A percentile compares a stretch with the other conserved stretches of the same genome.
Evolutionary conservation across 2,888 invertebrate genomes (phyloP).

Genomic region (Pachydiplax longipennis): DNA sequence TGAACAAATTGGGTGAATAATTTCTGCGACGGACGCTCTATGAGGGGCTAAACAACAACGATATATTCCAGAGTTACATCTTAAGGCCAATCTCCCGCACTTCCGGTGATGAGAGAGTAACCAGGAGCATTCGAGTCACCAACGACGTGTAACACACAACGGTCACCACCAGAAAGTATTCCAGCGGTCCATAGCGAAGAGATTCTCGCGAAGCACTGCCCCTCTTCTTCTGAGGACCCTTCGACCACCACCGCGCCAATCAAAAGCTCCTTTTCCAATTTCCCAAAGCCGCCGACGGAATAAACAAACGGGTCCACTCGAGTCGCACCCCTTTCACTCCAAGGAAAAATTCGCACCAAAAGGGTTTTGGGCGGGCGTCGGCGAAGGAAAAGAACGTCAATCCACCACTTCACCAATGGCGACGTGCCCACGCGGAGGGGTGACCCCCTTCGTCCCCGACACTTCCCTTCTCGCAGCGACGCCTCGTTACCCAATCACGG

Average conservation of each 20-base stretch:
- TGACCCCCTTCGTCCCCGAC: neutral
- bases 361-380: neutral
- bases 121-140: neutral
- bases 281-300: neutral
- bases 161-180: neutral
- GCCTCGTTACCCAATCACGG: neutral
- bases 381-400: neutral
- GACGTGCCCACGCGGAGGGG: slow-evolving; percentile 14
- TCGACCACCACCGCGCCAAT: neutral
- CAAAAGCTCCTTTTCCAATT: neutral
- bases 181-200: neutral
- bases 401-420: slow-evolving; percentile 31
- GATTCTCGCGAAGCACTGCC: neutral
- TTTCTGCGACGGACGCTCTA: too few species aligned
- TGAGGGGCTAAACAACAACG: too few species aligned
- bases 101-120: neutral
- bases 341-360: neutral
- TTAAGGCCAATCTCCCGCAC: neutral
- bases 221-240: neutral
- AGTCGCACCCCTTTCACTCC: neutral
- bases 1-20: too few species aligned
- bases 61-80: too few species aligned
- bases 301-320: neutral
- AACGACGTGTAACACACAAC: neutral
- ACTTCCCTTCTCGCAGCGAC: neutral